Percentiles rank a stretch among this genome's conserved stretches.
Conservation (phyloP, 2,113 vertebrate species). For the Mus spicilegus region DNA sequence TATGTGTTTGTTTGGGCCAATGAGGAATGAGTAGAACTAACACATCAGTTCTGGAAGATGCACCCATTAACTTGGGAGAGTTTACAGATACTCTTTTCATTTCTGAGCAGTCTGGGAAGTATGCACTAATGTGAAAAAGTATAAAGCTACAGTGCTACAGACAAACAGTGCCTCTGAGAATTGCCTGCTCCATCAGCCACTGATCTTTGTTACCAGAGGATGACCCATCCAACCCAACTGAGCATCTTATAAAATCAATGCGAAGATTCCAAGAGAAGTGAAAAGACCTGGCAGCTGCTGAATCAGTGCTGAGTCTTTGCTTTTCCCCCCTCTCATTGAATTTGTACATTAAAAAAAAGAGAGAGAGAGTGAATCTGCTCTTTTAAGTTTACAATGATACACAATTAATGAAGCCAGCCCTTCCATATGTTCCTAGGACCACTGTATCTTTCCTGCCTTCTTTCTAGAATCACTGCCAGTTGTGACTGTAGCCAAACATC, state of each 20-base stretch:
- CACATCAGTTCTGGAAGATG: background rate
- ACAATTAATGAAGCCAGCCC: background rate
- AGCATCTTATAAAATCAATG: background rate
- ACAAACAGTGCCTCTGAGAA: background rate
- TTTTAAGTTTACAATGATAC: background rate
- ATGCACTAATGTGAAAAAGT: background rate
- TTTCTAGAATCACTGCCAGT: background rate
- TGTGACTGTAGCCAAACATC: background rate
- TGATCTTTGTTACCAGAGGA: background rate
- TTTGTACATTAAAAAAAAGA: background rate
- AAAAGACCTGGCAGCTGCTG: slow-evolving; percentile 12
- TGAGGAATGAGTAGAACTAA: background rate
- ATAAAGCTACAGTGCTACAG: background rate
- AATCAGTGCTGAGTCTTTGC: background rate
- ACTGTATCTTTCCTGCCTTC: background rate
- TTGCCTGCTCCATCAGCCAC: background rate
- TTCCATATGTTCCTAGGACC: background rate
- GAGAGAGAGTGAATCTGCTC: background rate
- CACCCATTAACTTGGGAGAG: background rate
- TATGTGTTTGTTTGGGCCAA: background rate
- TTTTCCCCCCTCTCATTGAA: background rate
- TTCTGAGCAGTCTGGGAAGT: background rate
- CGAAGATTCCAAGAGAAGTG: background rate
- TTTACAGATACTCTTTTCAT: background rate
- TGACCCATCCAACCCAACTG: background rate